Evolutionary conservation across 1,140 invertebrate species (phyloP), one percentile per base, ranked within the genome.

Genomic region (Drosophila serrata): DNA sequence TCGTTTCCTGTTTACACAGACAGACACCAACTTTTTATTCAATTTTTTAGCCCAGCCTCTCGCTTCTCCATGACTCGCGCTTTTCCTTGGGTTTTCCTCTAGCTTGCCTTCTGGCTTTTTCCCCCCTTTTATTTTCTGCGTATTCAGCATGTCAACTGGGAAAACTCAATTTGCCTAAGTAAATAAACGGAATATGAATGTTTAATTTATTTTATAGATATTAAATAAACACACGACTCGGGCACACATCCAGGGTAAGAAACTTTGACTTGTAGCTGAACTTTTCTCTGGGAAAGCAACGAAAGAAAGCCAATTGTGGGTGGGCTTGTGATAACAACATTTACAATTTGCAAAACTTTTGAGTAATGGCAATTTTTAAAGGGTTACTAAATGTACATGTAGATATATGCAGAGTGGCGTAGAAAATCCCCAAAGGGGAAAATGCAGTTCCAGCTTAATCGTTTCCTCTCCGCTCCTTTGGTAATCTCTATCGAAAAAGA

Each of bases 181-280:
- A 88, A 88, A 88, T 88, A 90, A 88, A 90, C 85, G 78, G 81
- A 88, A 88, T 88, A 88, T 88, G 85, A 88, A 88, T 88, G 78
- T 88, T 90, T 88, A 88, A 88, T 88, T 88, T 88, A 75, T 90
- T 90, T 88, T 79, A 88, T 90, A 85, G 85, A 85, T 88, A 90
- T 88, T 90, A 88, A 84, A 90, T 85, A 88, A 88, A 88, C 85
- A 88, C 77, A 85, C 72, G 53, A 62, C 51, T 65, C 24, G 75
- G 27, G 46, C 78, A 48, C 43, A 62, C 46, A 59, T 61, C 35
- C 59, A 33, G 59, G 13, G 59, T 49, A 51, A 45, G 40, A 75
- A 85, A 67, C 65, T 80, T 84, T 80, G 48, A 77, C 60, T 65
- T 65, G 24, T n/a, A 65, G 53, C 37, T 65, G 73, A 62, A 75